phyloP scores from a whole-genome alignment of 92 coral and sea anemone genomes.

The Phymanthus crucifer region DNA sequence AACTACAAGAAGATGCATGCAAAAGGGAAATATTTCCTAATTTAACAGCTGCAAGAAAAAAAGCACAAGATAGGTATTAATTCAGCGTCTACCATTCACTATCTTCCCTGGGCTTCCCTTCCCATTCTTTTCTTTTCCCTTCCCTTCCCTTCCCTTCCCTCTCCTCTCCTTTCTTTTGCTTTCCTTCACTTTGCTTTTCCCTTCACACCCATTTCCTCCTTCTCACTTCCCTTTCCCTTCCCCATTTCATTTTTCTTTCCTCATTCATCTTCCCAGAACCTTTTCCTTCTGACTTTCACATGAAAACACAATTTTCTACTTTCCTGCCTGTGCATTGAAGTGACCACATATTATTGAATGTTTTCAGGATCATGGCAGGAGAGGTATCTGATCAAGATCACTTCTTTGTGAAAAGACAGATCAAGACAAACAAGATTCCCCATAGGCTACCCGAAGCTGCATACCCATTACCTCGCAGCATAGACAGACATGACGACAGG shows the following conservation, averaged over 20 bases:
- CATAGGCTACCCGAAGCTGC: constrained; percentile 33
- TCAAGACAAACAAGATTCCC: constrained; percentile 21
- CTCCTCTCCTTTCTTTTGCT: background rate
- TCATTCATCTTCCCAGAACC: too few species aligned
- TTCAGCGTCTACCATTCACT: background rate
- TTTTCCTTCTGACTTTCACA: too few species aligned
- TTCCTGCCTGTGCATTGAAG: background rate
- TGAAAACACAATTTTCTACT: background rate
- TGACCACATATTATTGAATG: background rate
- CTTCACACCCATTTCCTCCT: too few species aligned
- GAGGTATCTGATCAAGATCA: background rate
- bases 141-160: too few species aligned
- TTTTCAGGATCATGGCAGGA: constrained; percentile 25
- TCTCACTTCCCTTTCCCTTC: too few species aligned
- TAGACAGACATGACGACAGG: constrained; percentile 23
- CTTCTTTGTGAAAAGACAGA: background rate
- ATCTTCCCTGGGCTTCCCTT: too few species aligned
- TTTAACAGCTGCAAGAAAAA: constrained; percentile 57
- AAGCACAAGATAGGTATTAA: constrained; percentile 59
- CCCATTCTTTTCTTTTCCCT: background rate
- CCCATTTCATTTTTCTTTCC: too few species aligned
- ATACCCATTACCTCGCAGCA: constrained; percentile 40
- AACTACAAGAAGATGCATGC: background rate
- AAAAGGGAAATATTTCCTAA: constrained; percentile 44
- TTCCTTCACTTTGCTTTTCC: background rate